phyloP scores from a whole-genome alignment of 2,888 invertebrate genomes.

The Bugula neritina region DNA sequence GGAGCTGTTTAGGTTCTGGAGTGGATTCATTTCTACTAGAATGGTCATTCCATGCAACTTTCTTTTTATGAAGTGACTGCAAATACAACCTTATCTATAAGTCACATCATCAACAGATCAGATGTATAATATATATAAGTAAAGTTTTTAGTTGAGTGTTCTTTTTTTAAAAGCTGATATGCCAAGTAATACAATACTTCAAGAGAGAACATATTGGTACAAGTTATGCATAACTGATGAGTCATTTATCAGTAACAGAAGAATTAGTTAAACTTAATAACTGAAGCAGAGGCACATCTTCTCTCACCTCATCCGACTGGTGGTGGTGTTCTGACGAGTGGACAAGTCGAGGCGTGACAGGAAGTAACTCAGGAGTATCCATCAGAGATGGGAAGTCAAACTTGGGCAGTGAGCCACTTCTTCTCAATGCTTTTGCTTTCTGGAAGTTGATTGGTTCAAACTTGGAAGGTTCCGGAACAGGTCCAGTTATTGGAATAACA shows the following conservation, averaged over 20 bases:
- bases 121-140: too few species aligned
- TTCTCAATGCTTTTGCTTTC: constrained; percentile 11
- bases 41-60: neutral
- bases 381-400: constrained; percentile 27
- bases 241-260: too few species aligned
- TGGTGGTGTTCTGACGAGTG: constrained; percentile 14
- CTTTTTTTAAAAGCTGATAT: too few species aligned
- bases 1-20: neutral
- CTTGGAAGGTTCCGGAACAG: constrained; percentile 26
- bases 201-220: too few species aligned
- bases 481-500: neutral
- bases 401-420: constrained; percentile 19
- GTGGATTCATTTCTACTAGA: neutral
- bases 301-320: neutral
- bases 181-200: too few species aligned
- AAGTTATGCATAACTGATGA: too few species aligned
- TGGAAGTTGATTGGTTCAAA: constrained; percentile 27
- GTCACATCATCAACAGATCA: neutral
- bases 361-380: constrained; percentile 25
- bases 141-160: too few species aligned
- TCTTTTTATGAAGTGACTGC: neutral
- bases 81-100: neutral
- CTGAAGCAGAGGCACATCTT: too few species aligned
- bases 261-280: too few species aligned
- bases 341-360: constrained; percentile 7